Evolutionary conservation across 2,113 vertebrate genomes (phyloP).

Genomic region (Spilogale gracilis): DNA sequence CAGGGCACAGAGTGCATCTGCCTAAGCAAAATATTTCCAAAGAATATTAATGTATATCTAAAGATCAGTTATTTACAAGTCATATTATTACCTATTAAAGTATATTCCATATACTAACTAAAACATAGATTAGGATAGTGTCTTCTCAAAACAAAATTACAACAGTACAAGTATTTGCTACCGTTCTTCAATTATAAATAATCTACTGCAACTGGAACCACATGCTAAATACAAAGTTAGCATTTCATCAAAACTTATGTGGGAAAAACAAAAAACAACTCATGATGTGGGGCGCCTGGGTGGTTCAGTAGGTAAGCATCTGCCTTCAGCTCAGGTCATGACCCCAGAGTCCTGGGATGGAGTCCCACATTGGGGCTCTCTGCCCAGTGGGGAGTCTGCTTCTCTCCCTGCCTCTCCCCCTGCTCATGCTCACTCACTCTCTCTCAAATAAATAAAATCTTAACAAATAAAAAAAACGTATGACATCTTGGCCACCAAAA

Average conservation of each 20-base stretch:
- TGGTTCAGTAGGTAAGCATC: neutral
- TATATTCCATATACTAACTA: neutral
- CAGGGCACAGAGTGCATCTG: slow-evolving; percentile 95
- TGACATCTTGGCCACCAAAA: too few species aligned
- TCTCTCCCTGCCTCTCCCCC: neutral
- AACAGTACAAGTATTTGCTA: neutral
- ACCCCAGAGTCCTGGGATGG: neutral
- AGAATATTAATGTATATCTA: slow-evolving; percentile 11
- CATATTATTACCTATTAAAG: neutral
- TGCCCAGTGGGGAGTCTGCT: neutral
- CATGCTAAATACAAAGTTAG: slow-evolving; percentile 1
- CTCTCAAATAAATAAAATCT: neutral
- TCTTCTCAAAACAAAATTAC: slow-evolving; percentile 54
- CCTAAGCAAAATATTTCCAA: slow-evolving; percentile 86
- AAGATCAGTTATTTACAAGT: neutral
- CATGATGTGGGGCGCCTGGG: neutral
- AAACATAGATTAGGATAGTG: neutral
- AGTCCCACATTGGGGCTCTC: neutral
- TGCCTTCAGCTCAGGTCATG: neutral
- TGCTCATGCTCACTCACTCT: neutral
- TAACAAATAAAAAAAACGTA: neutral
- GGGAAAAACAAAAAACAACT: neutral
- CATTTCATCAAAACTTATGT: neutral
- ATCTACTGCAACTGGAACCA: neutral
- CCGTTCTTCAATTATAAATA: slow-evolving; percentile 1